Conservation (phyloP, 2,797 vertebrate genomes). For the Gouania willdenowi region DNA sequence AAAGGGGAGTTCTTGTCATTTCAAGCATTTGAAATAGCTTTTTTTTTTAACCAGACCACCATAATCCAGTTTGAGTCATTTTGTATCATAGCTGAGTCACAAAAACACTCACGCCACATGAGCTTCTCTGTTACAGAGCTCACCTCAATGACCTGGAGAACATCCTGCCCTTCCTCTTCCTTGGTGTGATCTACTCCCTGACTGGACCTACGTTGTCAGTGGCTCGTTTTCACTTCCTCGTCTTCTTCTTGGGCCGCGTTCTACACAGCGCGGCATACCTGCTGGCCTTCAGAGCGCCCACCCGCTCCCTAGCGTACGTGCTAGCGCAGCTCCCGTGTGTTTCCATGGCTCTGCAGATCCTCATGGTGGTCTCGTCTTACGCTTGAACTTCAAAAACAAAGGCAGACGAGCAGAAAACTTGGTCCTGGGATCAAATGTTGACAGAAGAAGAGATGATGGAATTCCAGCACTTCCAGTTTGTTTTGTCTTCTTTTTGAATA, state of each 20-base stretch:
- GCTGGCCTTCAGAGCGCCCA: constrained; percentile 76
- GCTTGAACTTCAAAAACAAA: too few relatives aligned
- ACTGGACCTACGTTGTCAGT: constrained; percentile 71
- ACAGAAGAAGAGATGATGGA: too few relatives aligned
- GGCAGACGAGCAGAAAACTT: neutral
- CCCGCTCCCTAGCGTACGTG: constrained; percentile 83
- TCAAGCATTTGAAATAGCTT: too few relatives aligned
- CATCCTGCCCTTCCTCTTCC: constrained; percentile 93
- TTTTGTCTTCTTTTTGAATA: too few relatives aligned
- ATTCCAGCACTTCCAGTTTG: too few relatives aligned
- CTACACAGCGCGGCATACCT: constrained; percentile 89
- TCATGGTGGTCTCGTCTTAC: constrained; percentile 60
- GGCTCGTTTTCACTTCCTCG: constrained; percentile 86
- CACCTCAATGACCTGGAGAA: constrained; percentile 93
- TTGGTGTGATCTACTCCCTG: constrained; percentile 87
- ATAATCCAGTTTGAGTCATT: too few relatives aligned
- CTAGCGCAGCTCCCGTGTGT: constrained; percentile 87
- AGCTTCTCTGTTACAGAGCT: constrained; percentile 70
- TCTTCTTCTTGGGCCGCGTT: constrained; percentile 81
- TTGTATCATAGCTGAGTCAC: neutral
- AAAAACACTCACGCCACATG: too few relatives aligned
- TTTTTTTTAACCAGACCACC: neutral
- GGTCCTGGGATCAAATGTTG: too few relatives aligned
- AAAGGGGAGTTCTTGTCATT: too few relatives aligned
- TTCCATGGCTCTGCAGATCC: constrained; percentile 92